phyloP scores from a whole-genome alignment of 2,113 vertebrate genomes.

The Scatophagus argus region DNA sequence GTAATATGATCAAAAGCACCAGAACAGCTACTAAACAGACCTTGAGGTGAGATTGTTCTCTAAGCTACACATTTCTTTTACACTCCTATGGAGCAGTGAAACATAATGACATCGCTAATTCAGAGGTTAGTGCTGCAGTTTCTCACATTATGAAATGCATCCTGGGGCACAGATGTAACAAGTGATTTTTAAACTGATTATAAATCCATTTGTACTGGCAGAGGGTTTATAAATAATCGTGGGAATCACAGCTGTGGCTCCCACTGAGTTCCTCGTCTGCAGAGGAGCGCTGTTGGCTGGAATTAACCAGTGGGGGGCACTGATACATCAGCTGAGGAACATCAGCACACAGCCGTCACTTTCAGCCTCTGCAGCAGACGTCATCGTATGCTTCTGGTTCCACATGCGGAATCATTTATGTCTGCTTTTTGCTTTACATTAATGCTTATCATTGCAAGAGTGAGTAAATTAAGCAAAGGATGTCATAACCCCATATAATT shows the following conservation, averaged over 20 bases:
- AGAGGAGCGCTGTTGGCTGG: slow-evolving; percentile 46
- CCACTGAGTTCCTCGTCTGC: slow-evolving; percentile 46
- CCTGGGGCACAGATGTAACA: slow-evolving; percentile 52
- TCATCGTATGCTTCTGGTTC: slow-evolving; percentile 19
- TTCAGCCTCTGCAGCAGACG: slow-evolving; percentile 3
- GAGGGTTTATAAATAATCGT: slow-evolving; percentile 62
- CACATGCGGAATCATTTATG: slow-evolving; percentile 15
- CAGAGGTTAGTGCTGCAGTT: slow-evolving; percentile 33
- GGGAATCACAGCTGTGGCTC: slow-evolving; percentile 61
- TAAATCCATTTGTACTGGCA: slow-evolving; percentile 66
- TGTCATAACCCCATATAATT: neutral
- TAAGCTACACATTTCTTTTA: slow-evolving; percentile 12
- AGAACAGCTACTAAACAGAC: slow-evolving; percentile 12
- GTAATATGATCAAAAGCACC: slow-evolving; percentile 10
- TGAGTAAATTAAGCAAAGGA: slow-evolving; percentile 14
- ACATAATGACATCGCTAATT: slow-evolving; percentile 61
- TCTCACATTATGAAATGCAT: slow-evolving; percentile 54
- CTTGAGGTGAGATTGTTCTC: slow-evolving; percentile 31
- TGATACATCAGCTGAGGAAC: slow-evolving; percentile 59
- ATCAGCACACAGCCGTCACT: slow-evolving; percentile 18
- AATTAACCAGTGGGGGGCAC: slow-evolving; percentile 75
- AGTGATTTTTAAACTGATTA: slow-evolving; percentile 72
- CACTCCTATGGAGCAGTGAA: slow-evolving; percentile 13
- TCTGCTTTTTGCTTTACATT: slow-evolving; percentile 19
- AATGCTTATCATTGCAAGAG: slow-evolving; percentile 11